Evolutionary conservation across 2,888 invertebrate species (phyloP), one percentile per base, ranked within the genome.

Genomic region (Dioctria rufipes): DNA sequence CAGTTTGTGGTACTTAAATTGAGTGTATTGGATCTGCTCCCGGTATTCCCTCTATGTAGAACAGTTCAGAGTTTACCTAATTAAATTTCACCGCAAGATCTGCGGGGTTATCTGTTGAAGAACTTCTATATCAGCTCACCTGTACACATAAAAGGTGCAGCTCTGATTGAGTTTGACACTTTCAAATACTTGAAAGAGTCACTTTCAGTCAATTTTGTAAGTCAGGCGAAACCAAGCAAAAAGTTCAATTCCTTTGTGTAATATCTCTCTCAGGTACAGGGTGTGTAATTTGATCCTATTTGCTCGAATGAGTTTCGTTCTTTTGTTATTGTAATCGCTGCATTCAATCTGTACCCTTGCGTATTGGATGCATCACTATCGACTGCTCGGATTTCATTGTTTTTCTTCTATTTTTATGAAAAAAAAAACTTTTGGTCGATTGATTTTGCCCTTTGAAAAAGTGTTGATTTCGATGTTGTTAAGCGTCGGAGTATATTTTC

Each of bases 181-280:
- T 71, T 71, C 54, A 54, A 71, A 67, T 67, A 43, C 42, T 71
- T 11, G 71, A 71, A 71, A 67, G 67, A 67, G 67, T 67, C 67
- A 46, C 67, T 67, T 67, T 67, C 67, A 67, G 67, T 67, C 67
- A 67, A 67, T 67, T 25, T 67, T 67, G 67, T 67, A 67, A 67
- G 67, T 46, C 43, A 66, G 67, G 49, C 46, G 67, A 46, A 8
- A 43, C 46, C 37, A 43, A 46, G 9, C 67, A 67, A 67, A 67
- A 67, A 67, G 67, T 67, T 67, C 67, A 67, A 67, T 67, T 67
- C 67, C 67, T 43, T 42, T 25, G 42, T 67, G 46, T 51, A 54
- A 71, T 71, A 42, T 69, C 49, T 51, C 71, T 40, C 71, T 71
- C 71, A 71, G 54, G 51, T 71, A 71, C 13, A 39, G 54, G 71